Conservation (phyloP, 2,113 vertebrate genomes). For the Tursiops truncatus region DNA sequence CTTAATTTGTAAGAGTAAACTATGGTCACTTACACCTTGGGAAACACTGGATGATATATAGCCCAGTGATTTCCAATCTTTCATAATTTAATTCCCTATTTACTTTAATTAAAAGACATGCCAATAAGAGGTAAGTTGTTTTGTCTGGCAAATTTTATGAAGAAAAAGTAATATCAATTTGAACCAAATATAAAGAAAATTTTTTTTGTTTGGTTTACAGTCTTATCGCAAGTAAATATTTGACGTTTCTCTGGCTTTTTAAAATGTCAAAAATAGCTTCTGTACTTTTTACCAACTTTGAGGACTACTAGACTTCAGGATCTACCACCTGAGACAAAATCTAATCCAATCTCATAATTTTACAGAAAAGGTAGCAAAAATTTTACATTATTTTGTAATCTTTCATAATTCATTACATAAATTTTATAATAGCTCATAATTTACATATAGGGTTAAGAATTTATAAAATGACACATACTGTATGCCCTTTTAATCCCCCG, state of each 20-base stretch:
- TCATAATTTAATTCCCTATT: background rate
- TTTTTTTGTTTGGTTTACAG: background rate
- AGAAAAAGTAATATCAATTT: background rate
- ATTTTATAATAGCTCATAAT: background rate
- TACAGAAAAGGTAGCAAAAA: background rate
- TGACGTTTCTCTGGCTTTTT: background rate
- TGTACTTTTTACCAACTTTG: background rate
- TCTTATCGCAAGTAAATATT: background rate
- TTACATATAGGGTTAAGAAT: background rate
- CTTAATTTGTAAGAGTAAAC: background rate
- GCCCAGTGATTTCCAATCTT: background rate
- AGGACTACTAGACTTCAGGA: background rate
- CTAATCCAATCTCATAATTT: background rate
- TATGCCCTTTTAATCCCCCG: background rate
- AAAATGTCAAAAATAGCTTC: background rate
- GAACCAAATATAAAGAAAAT: background rate
- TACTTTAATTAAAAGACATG: constrained; percentile 41
- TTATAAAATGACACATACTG: background rate
- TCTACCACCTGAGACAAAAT: background rate
- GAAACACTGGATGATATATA: background rate
- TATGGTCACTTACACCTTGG: background rate
- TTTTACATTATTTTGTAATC: background rate
- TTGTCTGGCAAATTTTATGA: background rate
- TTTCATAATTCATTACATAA: background rate
- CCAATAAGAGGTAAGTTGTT: background rate